Conservation (phyloP, 1,140 invertebrate genomes). For the Octopus sinensis region DNA sequence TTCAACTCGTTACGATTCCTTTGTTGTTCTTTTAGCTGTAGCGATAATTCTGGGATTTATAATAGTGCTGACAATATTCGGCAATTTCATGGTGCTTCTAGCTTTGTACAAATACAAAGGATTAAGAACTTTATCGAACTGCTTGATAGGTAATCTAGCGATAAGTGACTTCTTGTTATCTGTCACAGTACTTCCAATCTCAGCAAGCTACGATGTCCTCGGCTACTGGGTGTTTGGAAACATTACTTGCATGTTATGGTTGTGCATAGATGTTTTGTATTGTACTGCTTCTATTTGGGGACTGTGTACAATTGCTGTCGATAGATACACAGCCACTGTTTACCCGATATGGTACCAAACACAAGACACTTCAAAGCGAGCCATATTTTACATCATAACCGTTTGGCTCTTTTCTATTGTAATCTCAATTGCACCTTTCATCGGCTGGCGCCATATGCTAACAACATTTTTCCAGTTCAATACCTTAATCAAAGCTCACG, state of each 20-base stretch:
- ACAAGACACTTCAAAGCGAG: constrained; percentile 44
- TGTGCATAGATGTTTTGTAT: constrained; percentile 56
- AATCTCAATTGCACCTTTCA: constrained; percentile 54
- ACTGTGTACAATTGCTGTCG: constrained; percentile 55
- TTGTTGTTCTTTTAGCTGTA: constrained; percentile 40
- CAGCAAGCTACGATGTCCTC: constrained; percentile 49
- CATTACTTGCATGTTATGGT: constrained; percentile 49
- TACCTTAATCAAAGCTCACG: constrained; percentile 37
- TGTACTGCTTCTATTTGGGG: constrained; percentile 60
- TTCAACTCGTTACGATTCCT: constrained; percentile 41
- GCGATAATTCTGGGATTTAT: constrained; percentile 43
- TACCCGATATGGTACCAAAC: constrained; percentile 58
- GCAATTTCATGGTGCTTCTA: constrained; percentile 53
- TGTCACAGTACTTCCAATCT: constrained; percentile 55
- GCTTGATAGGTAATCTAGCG: constrained; percentile 57
- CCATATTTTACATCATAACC: constrained; percentile 52
- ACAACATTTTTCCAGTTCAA: constrained; percentile 45
- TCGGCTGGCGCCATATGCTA: constrained; percentile 54
- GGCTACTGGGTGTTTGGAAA: constrained; percentile 57
- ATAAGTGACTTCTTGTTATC: constrained; percentile 56
- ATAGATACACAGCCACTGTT: constrained; percentile 57
- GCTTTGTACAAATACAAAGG: constrained; percentile 51
- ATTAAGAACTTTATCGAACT: constrained; percentile 56
- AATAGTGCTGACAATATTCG: constrained; percentile 55
- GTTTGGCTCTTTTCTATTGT: constrained; percentile 57